Conservation (phyloP, 2,113 vertebrate genomes). For the Oceanites oceanicus region DNA sequence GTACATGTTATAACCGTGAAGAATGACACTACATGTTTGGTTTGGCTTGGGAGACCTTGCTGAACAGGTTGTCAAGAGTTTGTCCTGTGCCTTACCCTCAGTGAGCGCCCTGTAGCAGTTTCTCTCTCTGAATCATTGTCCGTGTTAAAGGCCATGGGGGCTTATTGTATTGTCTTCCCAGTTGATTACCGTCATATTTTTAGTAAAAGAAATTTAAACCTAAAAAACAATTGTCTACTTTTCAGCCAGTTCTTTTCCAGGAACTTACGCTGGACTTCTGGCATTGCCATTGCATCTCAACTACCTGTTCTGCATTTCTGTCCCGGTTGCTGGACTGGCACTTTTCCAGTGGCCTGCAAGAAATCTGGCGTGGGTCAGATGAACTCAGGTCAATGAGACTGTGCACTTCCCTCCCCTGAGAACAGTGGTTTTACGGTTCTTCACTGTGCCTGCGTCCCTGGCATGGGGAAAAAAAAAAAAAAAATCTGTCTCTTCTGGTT, state of each 20-base stretch:
- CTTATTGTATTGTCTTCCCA: neutral
- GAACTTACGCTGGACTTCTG: neutral
- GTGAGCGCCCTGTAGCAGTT: neutral
- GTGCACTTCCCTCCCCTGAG: neutral
- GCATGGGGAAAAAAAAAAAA: neutral
- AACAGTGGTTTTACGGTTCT: neutral
- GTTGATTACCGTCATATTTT: neutral
- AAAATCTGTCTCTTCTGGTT: neutral
- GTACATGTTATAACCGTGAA: fast-evolving
- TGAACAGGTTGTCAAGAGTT: neutral
- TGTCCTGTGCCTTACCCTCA: neutral
- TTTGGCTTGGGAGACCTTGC: neutral
- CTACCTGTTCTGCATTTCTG: neutral
- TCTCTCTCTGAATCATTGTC: neutral
- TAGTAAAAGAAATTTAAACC: neutral
- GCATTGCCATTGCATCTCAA: neutral
- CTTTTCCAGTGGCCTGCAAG: neutral
- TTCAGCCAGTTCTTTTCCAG: neutral
- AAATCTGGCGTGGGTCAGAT: neutral
- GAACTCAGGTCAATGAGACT: neutral
- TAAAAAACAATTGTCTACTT: neutral
- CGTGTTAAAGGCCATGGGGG: neutral
- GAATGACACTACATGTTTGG: neutral
- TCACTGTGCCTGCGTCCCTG: neutral
- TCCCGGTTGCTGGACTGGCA: neutral